A percentile compares a stretch with the other conserved stretches of the same genome.
phyloP scores from a whole-genome alignment of 2,797 vertebrate species.

The Xenops minutus region DNA sequence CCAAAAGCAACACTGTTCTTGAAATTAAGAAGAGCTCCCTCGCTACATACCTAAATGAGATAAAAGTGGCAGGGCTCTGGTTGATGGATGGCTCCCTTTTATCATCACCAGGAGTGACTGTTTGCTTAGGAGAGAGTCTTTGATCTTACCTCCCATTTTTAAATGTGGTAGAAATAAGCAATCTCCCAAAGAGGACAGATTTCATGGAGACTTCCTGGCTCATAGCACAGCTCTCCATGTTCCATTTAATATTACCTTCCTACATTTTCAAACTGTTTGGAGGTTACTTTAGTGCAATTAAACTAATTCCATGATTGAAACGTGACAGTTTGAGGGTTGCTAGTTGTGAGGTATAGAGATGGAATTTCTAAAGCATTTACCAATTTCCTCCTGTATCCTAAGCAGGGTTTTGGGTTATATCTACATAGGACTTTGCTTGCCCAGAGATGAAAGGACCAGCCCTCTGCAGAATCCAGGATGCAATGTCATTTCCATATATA shows the following conservation, averaged over 20 bases:
- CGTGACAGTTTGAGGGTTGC: neutral
- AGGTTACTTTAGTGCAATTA: neutral
- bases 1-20: conserved; percentile 34
- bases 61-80: conserved; percentile 36
- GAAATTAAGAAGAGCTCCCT: conserved; percentile 37
- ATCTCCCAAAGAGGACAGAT: neutral
- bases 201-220: neutral
- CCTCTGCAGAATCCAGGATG: neutral
- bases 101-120: neutral
- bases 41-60: conserved; percentile 11
- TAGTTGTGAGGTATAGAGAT: neutral
- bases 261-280: neutral
- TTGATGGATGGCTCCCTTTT: conserved; percentile 33
- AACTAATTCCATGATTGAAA: neutral
- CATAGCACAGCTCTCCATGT: neutral
- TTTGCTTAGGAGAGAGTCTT: conserved; percentile 29
- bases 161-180: conserved; percentile 5
- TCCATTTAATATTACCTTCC: neutral
- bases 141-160: neutral
- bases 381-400: neutral
- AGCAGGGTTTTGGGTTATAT: neutral
- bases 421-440: neutral
- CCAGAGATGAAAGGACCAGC: neutral
- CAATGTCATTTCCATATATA: fast-evolving
- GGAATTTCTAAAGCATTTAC: neutral